Evolutionary conservation across 2,113 vertebrate genomes (phyloP).

Genomic region (Tachysurus fulvidraco): DNA sequence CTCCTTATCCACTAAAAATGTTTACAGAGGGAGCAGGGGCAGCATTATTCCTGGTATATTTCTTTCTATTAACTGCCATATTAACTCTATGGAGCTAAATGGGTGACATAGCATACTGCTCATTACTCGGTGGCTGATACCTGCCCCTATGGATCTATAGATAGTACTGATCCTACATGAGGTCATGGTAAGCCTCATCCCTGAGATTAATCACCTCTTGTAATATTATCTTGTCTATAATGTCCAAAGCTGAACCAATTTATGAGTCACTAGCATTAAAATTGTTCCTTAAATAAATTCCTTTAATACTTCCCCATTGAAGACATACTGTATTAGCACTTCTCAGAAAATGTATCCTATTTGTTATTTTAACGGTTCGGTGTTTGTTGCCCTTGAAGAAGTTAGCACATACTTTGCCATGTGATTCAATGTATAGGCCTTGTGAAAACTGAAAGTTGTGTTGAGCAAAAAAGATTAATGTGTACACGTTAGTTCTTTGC

Average conservation of each 20-base stretch:
- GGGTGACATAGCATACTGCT: neutral
- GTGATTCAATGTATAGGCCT: slow-evolving; percentile 30
- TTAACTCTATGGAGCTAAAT: neutral
- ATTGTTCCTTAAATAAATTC: slow-evolving; percentile 1
- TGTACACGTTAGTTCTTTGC: slow-evolving; percentile 47
- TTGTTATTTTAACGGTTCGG: neutral
- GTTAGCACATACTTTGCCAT: slow-evolving; percentile 22
- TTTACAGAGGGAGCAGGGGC: neutral
- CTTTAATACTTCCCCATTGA: slow-evolving; percentile 7
- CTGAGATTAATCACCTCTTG: slow-evolving; percentile 32
- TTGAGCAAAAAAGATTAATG: slow-evolving; percentile 50
- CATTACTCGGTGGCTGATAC: neutral
- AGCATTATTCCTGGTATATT: neutral
- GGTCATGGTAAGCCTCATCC: neutral
- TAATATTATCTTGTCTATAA: neutral
- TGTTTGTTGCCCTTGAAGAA: slow-evolving; percentile 44
- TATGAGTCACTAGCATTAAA: neutral
- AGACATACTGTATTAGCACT: slow-evolving; percentile 8
- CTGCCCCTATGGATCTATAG: neutral
- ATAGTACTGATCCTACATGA: neutral
- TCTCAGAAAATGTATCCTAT: neutral
- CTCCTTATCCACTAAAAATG: neutral
- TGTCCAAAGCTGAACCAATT: neutral
- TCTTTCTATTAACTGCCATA: neutral
- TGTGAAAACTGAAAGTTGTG: slow-evolving; percentile 37